Percentiles rank a stretch among this genome's conserved stretches.
Evolutionary conservation across 2,888 invertebrate species (phyloP).

Genomic region (Mechanitis mazaeus): DNA sequence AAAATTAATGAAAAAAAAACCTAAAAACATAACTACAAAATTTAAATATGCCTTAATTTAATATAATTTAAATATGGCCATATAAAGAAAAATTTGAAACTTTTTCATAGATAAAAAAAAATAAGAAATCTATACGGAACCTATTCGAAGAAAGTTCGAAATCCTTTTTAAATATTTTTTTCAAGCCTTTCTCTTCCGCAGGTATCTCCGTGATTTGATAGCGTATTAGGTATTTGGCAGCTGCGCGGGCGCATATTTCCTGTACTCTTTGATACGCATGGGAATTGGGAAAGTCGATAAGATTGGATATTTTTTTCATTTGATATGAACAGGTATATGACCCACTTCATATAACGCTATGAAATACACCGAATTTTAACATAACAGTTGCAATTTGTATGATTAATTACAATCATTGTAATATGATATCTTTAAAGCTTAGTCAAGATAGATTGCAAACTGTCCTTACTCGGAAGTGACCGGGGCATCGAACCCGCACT

Average conservation of each 20-base stretch:
- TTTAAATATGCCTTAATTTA: no score
- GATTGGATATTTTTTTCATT: constrained; percentile 16
- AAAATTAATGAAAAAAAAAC: no score
- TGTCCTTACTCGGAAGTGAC: constrained; percentile 56
- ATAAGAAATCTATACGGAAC: neutral
- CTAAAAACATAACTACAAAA: no score
- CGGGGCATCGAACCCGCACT: constrained; percentile 55
- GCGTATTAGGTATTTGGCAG: constrained; percentile 48
- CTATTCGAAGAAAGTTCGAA: constrained; percentile 2
- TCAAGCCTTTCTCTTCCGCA: constrained; percentile 65
- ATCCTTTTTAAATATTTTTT: constrained; percentile 11
- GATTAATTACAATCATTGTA: constrained; percentile 17
- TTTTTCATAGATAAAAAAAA: constrained; percentile 33
- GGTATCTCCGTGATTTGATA: constrained; percentile 51
- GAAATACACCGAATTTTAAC: no score
- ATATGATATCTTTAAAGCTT: constrained; percentile 34
- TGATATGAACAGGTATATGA: constrained; percentile 20
- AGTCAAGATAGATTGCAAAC: constrained; percentile 29
- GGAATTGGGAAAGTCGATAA: constrained; percentile 38
- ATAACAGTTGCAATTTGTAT: neutral
- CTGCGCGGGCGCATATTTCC: constrained; percentile 47
- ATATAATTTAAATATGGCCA: no score
- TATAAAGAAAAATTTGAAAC: no score
- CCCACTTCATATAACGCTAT: constrained; percentile 13
- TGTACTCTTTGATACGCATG: constrained; percentile 42